Evolutionary conservation across 2,113 vertebrate genomes (phyloP).

Genomic region (Osmerus mordax): DNA sequence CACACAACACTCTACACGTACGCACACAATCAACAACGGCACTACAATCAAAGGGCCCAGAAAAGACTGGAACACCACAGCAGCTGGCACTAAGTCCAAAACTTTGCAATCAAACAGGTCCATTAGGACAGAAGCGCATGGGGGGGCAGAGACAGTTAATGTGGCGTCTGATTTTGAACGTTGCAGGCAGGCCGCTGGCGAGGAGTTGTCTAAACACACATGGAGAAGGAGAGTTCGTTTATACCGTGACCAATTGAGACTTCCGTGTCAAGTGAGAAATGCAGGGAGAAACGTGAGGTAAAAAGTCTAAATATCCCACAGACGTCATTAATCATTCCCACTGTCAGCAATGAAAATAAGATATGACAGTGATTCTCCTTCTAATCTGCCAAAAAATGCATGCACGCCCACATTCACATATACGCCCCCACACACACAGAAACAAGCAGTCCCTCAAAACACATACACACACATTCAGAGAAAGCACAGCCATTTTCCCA

Average conservation of each 20-base stretch:
- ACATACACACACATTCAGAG: conserved; percentile 46
- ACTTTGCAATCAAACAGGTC: conserved; percentile 62
- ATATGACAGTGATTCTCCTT: conserved; percentile 71
- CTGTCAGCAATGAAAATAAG: conserved; percentile 71
- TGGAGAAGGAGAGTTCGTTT: conserved; percentile 61
- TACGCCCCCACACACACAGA: conserved; percentile 40
- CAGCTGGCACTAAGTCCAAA: conserved; percentile 64
- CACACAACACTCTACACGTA: no score
- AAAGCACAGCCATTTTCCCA: conserved; percentile 46
- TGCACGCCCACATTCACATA: conserved; percentile 49
- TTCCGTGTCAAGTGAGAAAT: conserved; percentile 70
- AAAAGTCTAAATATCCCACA: conserved; percentile 70
- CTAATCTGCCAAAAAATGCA: conserved; percentile 69
- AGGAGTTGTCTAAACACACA: conserved; percentile 70
- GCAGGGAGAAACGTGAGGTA: conserved; percentile 49
- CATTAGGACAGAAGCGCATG: conserved; percentile 66
- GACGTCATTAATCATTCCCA: conserved; percentile 69
- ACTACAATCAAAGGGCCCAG: conserved; percentile 45
- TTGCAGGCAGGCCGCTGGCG: conserved; percentile 43
- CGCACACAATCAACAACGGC: conserved; percentile 49
- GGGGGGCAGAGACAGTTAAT: conserved; percentile 46
- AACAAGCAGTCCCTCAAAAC: conserved; percentile 29
- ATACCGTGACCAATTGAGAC: conserved; percentile 68
- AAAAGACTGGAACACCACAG: conserved; percentile 36
- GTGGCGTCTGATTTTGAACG: conserved; percentile 58